Evolutionary conservation across 2,888 invertebrate species (phyloP).

Genomic region (Lochmaea crataegi): DNA sequence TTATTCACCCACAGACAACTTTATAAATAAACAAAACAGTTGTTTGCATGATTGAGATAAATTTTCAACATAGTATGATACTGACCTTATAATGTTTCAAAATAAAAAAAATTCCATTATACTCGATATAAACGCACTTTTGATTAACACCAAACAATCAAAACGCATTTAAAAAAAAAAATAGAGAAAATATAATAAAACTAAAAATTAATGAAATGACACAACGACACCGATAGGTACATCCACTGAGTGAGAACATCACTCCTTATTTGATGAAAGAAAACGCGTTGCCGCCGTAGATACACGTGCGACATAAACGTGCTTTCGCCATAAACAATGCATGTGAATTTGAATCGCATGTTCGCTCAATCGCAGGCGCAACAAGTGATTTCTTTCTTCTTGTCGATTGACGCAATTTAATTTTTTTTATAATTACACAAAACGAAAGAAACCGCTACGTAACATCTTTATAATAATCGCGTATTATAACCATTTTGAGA

Average conservation of each 20-base stretch:
- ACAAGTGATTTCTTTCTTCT: not conserved
- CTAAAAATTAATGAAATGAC: slow-evolving; percentile 14
- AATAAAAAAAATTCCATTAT: not conserved
- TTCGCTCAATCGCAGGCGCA: slow-evolving; percentile 8
- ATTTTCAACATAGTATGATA: not conserved
- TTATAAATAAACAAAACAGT: no score
- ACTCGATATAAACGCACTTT: not conserved
- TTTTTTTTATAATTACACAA: not conserved
- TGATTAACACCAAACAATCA: slow-evolving; percentile 33
- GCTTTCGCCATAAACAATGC: slow-evolving; percentile 2
- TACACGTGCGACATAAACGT: slow-evolving; percentile 21
- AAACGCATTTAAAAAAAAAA: slow-evolving; percentile 22
- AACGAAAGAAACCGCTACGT: no score
- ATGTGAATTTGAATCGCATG: slow-evolving; percentile 16
- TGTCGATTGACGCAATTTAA: not conserved
- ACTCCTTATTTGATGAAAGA: slow-evolving; percentile 10
- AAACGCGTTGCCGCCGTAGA: not conserved
- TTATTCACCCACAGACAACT: no score
- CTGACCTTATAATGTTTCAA: not conserved
- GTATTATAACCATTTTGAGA: no score
- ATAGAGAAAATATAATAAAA: slow-evolving; percentile 12
- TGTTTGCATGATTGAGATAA: no score
- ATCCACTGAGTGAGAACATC: not conserved
- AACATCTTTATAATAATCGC: no score
- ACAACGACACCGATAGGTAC: not conserved